These are phyloP conservation scores for Lissocephala sabroskyi DNA, from an alignment of 2,888 invertebrate species.

Conservation along the genomic window DNA sequence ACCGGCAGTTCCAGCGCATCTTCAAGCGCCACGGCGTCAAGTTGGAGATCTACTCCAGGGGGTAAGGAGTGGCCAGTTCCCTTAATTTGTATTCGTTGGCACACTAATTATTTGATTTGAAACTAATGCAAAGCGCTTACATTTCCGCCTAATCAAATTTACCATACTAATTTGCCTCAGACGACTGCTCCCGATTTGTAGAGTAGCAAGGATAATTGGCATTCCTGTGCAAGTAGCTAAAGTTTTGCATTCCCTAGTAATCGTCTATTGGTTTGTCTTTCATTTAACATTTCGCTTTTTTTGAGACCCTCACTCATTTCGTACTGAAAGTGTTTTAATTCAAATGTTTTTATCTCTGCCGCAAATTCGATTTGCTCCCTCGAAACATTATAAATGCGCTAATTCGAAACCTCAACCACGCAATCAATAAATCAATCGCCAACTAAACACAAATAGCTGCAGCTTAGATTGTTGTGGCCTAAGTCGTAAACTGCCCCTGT, in stretches of 20 bases:
- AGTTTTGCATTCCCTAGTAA: no score
- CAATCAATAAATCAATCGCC: slow-evolving; percentile 14
- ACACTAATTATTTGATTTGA: slow-evolving; percentile 3
- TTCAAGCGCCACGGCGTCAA: slow-evolving; percentile 93
- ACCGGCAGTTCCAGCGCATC: slow-evolving; percentile 85
- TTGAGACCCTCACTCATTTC: no score
- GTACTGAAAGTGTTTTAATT: slow-evolving; percentile 36
- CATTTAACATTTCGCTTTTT: no score
- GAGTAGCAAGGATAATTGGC: no score
- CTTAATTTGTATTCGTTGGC: background rate
- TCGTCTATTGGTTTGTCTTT: no score
- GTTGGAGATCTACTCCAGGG: slow-evolving; percentile 92
- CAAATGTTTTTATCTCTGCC: slow-evolving; percentile 41
- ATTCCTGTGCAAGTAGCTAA: no score
- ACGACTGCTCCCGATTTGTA: no score
- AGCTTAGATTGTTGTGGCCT: slow-evolving; percentile 72
- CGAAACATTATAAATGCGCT: slow-evolving; percentile 20
- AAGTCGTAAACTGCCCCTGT: slow-evolving; percentile 73
- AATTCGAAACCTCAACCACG: slow-evolving; percentile 8
- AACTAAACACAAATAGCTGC: slow-evolving; percentile 57
- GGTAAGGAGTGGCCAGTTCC: slow-evolving; percentile 77
- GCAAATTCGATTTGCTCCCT: slow-evolving; percentile 18
- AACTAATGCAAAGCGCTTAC: background rate
- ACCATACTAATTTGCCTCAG: no score
- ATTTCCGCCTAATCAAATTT: background rate